Conservation (phyloP, 2,888 invertebrate genomes). For the Hydroisotoma schaefferi region DNA sequence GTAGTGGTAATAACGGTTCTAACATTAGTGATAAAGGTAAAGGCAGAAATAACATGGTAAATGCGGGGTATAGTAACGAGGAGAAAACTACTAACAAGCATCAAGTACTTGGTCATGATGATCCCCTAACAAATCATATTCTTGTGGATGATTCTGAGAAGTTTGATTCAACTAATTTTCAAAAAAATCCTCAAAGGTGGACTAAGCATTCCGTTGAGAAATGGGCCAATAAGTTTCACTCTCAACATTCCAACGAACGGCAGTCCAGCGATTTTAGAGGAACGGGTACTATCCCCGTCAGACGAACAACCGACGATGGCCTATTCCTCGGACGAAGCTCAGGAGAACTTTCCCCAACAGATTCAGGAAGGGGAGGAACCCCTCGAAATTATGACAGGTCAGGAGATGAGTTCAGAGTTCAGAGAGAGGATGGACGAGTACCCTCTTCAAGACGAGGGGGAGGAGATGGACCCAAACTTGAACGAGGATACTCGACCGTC, state of each 20-base stretch:
- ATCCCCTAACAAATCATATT: too few species aligned
- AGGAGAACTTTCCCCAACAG: not conserved
- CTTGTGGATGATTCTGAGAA: too few species aligned
- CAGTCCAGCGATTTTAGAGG: not conserved
- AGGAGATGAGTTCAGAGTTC: not conserved
- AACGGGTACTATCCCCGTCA: not conserved
- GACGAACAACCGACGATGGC: not conserved
- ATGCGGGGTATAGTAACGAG: too few species aligned
- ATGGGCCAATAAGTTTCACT: constrained; percentile 35
- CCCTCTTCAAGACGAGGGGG: not conserved
- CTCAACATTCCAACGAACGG: constrained; percentile 31
- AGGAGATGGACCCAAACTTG: constrained; percentile 4
- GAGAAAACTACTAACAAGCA: too few species aligned
- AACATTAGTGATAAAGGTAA: too few species aligned
- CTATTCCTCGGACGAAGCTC: not conserved
- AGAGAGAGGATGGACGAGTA: not conserved
- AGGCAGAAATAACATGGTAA: too few species aligned
- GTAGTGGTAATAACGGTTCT: too few species aligned
- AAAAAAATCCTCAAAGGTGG: too few species aligned
- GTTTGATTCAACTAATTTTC: too few species aligned
- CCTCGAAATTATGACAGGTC: not conserved
- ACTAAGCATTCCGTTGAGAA: constrained; percentile 33
- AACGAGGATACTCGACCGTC: constrained; percentile 9
- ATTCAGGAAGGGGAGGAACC: not conserved
- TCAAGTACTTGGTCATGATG: too few species aligned